Conservation (phyloP, 1,140 invertebrate genomes). For the Steinernema feltiae region DNA sequence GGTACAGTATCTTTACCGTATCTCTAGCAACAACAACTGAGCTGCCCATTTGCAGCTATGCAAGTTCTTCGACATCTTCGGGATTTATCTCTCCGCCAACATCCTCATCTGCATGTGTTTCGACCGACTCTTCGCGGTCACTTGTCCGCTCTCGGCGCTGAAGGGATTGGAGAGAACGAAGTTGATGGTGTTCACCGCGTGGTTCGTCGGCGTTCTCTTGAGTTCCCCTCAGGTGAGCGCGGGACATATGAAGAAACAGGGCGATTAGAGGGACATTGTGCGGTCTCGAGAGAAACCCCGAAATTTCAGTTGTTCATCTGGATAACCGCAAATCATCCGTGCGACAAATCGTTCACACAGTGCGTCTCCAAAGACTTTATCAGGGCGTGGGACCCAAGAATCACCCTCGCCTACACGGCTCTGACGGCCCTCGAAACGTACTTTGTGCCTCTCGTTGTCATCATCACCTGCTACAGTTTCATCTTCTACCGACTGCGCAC, state of each 20-base stretch:
- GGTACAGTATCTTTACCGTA: neutral
- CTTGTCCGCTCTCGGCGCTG: neutral
- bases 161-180: neutral
- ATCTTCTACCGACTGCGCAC: conserved; percentile 1
- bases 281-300: no score
- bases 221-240: conserved; percentile 70
- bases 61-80: conserved; percentile 17
- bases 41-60: neutral
- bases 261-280: no score
- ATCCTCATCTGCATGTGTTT: conserved; percentile 17
- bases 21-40: neutral
- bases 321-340: conserved; percentile 57
- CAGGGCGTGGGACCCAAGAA: neutral
- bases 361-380: conserved; percentile 52
- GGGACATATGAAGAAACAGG: no score
- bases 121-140: conserved; percentile 13
- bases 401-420: conserved; percentile 11
- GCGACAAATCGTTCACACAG: conserved; percentile 55
- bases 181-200: conserved; percentile 68
- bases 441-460: conserved; percentile 18
- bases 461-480: conserved; percentile 16
- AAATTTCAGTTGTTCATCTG: conserved; percentile 60
- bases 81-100: conserved; percentile 5
- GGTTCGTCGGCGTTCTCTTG: conserved; percentile 70
- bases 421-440: conserved; percentile 7